Evolutionary conservation across 2,113 vertebrate species (phyloP).

Genomic region (Propithecus coquereli): DNA sequence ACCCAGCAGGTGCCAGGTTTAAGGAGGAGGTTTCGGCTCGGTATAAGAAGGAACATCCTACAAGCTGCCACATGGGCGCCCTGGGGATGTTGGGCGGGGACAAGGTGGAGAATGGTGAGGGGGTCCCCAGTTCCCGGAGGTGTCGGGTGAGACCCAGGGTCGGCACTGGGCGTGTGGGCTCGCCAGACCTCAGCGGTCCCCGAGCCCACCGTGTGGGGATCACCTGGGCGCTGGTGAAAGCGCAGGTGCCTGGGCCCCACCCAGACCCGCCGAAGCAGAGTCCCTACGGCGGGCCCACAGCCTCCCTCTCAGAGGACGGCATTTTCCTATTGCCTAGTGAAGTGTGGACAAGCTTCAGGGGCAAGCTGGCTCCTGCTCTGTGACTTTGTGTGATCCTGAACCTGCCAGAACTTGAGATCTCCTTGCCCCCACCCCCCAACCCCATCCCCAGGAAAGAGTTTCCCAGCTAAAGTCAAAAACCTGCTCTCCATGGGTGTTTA

Average conservation of each 20-base stretch:
- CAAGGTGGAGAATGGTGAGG: too few species aligned
- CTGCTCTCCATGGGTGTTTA: not conserved
- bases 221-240: not conserved
- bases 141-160: not conserved
- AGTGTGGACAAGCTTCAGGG: not conserved
- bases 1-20: rapidly evolving
- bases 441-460: not conserved
- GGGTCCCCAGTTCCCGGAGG: not conserved
- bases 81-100: rapidly evolving
- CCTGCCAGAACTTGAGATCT: not conserved
- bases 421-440: not conserved
- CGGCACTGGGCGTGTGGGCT: not conserved
- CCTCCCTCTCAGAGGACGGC: not conserved
- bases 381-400: not conserved
- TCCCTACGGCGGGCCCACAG: not conserved
- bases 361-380: not conserved
- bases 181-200: not conserved
- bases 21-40: not conserved
- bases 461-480: not conserved
- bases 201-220: not conserved
- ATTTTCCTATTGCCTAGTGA: not conserved
- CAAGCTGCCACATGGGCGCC: not conserved
- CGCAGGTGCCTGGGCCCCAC: rapidly evolving
- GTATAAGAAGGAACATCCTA: not conserved
- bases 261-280: too few species aligned